Conservation (phyloP, 2,113 vertebrate genomes). For the Myocastor coypus region DNA sequence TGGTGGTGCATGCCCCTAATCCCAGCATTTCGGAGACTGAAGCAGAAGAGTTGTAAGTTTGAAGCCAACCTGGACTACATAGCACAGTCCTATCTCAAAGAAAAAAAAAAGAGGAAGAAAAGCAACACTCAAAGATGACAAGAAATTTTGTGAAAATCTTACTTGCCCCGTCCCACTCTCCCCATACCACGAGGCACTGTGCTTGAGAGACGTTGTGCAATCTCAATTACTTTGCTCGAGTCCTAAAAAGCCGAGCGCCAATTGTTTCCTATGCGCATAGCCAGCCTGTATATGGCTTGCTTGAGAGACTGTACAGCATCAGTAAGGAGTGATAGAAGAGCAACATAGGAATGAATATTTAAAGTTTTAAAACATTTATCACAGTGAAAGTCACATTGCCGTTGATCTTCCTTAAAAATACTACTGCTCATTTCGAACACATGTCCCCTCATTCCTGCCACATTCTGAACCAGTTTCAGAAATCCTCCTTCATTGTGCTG, state of each 20-base stretch:
- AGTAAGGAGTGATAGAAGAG: background rate
- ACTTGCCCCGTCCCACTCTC: no score
- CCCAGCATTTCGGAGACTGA: background rate
- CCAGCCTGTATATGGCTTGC: background rate
- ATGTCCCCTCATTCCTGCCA: background rate
- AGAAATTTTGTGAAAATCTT: background rate
- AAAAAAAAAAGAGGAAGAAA: background rate
- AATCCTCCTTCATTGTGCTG: background rate
- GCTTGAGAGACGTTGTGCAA: background rate
- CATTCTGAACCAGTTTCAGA: background rate
- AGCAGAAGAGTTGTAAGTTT: background rate
- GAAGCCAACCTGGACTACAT: background rate
- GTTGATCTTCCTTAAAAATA: background rate
- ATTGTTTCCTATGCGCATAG: background rate
- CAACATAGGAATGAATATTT: background rate
- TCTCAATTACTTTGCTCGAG: background rate
- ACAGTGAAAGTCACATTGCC: background rate
- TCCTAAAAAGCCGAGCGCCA: background rate
- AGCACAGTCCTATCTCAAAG: background rate
- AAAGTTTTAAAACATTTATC: background rate
- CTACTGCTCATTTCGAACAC: background rate
- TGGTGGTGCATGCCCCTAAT: background rate
- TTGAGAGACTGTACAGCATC: background rate
- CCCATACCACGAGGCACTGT: background rate
- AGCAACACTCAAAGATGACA: background rate